Conservation (phyloP, 2,797 vertebrate species). For the Liasis olivaceus region DNA sequence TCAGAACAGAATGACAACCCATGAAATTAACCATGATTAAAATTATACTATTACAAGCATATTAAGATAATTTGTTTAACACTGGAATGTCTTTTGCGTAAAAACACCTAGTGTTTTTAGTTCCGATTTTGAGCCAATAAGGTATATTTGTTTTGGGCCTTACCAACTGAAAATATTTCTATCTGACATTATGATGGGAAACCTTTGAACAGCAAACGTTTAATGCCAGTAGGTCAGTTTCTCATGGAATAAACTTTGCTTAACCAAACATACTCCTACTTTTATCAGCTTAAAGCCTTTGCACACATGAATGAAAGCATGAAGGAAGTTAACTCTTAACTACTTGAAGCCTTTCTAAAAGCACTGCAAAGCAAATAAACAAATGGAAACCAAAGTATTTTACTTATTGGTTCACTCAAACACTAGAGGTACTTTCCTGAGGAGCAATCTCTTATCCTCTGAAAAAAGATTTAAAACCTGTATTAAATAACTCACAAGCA, state of each 20-base stretch:
- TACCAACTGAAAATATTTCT: constrained; percentile 38
- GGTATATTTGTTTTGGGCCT: constrained; percentile 27
- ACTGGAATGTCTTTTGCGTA: constrained; percentile 30
- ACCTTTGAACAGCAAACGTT: constrained; percentile 38
- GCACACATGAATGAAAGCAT: constrained; percentile 11
- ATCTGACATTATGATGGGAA: constrained; percentile 28
- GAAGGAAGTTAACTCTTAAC: constrained; percentile 46
- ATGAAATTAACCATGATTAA: constrained; percentile 5
- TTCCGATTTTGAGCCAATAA: constrained; percentile 23
- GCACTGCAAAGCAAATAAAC: constrained; percentile 24
- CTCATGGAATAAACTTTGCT: constrained; percentile 52
- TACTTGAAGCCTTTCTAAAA: not conserved
- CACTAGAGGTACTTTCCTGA: not conserved
- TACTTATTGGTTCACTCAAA: not conserved
- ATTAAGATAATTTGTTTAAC: constrained; percentile 16
- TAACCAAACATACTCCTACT: constrained; percentile 35
- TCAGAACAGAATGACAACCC: not conserved
- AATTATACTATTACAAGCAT: not conserved
- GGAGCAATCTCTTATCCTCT: constrained; percentile 23
- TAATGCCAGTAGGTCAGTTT: constrained; percentile 36
- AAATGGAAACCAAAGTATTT: not conserved
- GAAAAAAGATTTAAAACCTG: constrained; percentile 30
- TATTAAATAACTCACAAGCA: constrained; percentile 9
- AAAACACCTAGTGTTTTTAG: not conserved
- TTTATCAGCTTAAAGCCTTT: constrained; percentile 34